Base-by-base conservation (phyloP, 1,140 invertebrate genomes). In the Argopecten irradians region DNA sequence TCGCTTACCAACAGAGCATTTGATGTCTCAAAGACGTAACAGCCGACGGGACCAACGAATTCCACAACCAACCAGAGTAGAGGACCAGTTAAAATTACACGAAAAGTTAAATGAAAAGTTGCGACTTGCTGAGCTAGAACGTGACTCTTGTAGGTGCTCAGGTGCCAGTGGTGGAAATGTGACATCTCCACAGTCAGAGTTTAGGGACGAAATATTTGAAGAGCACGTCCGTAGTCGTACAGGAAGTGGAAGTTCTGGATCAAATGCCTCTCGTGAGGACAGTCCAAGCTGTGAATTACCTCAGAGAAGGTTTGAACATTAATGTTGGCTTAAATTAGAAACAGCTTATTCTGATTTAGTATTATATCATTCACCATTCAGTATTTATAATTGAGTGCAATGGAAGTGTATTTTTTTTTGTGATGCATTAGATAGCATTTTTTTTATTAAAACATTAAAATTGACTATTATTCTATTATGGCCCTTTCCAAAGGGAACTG, bases 1-100 rank as follows among this genome's bases (percentile, higher is more conserved):
- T 22, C 84, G 89, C 16, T 43, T 90, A n/a, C 89, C 89, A 19
- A 90, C 89, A 22, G 89, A 90, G 34, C 89, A 90, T 86, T 71
- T 90, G n/a, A 36, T 43, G 13, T 28, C 55, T 1, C 55, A 71
- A 71, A 35, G 86, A 71, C 84, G 36, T 0, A 71, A 85, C 33
- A 84, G 35, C 13, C 41, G 84, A 19, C 82, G 83, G 16, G 34
- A 41, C 11, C 36, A 86, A 32, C 41, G 55, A 14, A 22, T 55
- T 8, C 55, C 35, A 19, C n/a, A 33, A 36, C 22, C 33, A 22
- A 88, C 33, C 34, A 84, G 55, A 14, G 43, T 89, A 1, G 86
- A 87, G 33, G 55, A 43, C 7, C 86, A 87, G 34, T 41, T 87
- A 0, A 89, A 85, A 85, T 34, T 89, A n/a, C 89, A 87, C 11